A percentile compares a stretch with the other conserved stretches of the same genome.
Conservation (phyloP, 2,797 vertebrate species). For the Tenualosa thibaudeaui region DNA sequence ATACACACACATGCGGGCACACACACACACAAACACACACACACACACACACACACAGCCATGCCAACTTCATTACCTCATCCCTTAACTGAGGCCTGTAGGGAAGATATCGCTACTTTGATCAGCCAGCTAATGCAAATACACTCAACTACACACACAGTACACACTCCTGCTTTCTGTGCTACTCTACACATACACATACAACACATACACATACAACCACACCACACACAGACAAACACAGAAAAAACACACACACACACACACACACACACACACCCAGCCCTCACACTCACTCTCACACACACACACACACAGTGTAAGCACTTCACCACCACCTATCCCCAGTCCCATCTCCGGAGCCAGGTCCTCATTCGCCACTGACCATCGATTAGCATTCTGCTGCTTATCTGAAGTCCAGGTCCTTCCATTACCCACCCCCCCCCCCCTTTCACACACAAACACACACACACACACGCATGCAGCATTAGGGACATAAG, state of each 20-base stretch:
- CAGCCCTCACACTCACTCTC: no score
- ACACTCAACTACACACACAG: background rate
- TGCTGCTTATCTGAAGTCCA: background rate
- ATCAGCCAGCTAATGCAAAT: background rate
- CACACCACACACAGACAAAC: background rate
- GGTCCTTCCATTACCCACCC: background rate
- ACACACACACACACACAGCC: background rate
- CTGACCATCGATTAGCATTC: conserved; percentile 9
- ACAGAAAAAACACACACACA: background rate
- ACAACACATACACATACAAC: no score
- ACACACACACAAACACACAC: no score
- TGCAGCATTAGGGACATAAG: conserved; percentile 1
- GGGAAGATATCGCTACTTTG: background rate
- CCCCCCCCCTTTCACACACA: background rate
- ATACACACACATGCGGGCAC: no score
- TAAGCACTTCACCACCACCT: no score
- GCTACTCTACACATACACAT: no score
- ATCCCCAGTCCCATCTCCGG: no score
- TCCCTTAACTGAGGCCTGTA: background rate
- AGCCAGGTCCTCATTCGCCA: background rate
- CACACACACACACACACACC: background rate
- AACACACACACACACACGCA: no score
- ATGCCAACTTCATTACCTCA: background rate
- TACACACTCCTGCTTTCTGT: no score
- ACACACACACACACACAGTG: background rate